A percentile compares a stretch with the other conserved stretches of the same genome.
These are phyloP conservation scores for Cromileptes altivelis DNA, from an alignment of 2,113 vertebrate species.

Conservation along the genomic window DNA sequence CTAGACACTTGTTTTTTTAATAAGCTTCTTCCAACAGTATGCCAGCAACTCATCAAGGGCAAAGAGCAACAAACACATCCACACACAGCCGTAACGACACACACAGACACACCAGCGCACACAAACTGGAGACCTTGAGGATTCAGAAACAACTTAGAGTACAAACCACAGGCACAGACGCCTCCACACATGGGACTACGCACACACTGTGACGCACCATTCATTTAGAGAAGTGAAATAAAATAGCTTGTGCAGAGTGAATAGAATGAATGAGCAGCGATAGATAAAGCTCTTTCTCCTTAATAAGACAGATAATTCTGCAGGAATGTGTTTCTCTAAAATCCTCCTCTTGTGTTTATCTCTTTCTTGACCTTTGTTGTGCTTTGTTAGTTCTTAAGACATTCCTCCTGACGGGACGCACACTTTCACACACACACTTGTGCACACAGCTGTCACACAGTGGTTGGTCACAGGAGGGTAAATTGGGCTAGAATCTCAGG, in stretches of 20 bases:
- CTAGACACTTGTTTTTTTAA: constrained; percentile 74
- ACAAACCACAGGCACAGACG: constrained; percentile 21
- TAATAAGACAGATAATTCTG: constrained; percentile 21
- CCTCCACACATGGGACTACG: neutral
- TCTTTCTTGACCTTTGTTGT: constrained; percentile 27
- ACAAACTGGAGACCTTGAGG: constrained; percentile 36
- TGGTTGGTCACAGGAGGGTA: constrained; percentile 68
- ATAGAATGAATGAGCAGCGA: constrained; percentile 8
- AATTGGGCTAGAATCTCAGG: constrained; percentile 67
- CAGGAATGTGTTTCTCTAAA: neutral
- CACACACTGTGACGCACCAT: constrained; percentile 26
- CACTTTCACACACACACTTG: constrained; percentile 23
- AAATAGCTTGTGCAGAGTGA: constrained; percentile 14
- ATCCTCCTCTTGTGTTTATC: neutral
- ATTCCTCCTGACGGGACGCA: constrained; percentile 35
- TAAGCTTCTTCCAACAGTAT: constrained; percentile 59
- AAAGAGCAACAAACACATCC: constrained; percentile 43
- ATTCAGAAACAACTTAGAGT: constrained; percentile 32
- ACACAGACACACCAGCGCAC: constrained; percentile 14
- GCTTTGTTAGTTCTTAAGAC: constrained; percentile 34
- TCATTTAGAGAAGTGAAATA: constrained; percentile 38
- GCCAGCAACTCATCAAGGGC: constrained; percentile 57
- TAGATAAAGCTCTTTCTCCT: neutral
- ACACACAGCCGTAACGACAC: neutral
- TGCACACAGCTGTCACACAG: constrained; percentile 70